Conservation (phyloP, 2,113 vertebrate genomes). For the Octodon degus region DNA sequence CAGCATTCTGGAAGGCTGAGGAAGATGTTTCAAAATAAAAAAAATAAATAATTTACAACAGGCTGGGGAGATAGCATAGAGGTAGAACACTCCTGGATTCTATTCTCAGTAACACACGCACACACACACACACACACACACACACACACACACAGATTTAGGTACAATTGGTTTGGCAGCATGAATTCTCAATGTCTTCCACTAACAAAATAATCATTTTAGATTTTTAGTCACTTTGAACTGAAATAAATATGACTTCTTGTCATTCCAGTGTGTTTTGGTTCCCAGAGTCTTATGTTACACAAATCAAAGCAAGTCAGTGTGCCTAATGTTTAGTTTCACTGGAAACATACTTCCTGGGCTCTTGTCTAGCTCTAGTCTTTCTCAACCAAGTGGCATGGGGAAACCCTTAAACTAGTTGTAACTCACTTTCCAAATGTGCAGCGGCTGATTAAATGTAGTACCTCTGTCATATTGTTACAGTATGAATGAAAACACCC, state of each 20-base stretch:
- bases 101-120: not conserved
- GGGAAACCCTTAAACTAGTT: not conserved
- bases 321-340: not conserved
- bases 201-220: conserved; percentile 39
- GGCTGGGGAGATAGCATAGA: not conserved
- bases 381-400: not conserved
- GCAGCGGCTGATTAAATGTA: conserved; percentile 16
- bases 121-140: not conserved
- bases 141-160: not conserved
- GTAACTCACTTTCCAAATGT: not conserved
- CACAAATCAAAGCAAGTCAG: not conserved
- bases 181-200: conserved; percentile 13
- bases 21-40: not conserved
- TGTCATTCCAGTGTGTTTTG: not conserved
- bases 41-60: not conserved
- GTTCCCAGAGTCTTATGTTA: not conserved
- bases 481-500: not conserved
- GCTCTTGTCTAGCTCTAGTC: not conserved
- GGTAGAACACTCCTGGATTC: not conserved
- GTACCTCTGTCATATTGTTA: not conserved
- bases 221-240: conserved; percentile 27
- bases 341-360: not conserved
- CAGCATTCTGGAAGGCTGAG: not conserved
- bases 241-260: conserved; percentile 31
- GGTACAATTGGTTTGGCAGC: not conserved